Percentiles rank a stretch among this genome's conserved stretches.
These are phyloP conservation scores for Pituophis catenifer DNA, from an alignment of 2,113 vertebrate genomes.

Conservation along the genomic window DNA sequence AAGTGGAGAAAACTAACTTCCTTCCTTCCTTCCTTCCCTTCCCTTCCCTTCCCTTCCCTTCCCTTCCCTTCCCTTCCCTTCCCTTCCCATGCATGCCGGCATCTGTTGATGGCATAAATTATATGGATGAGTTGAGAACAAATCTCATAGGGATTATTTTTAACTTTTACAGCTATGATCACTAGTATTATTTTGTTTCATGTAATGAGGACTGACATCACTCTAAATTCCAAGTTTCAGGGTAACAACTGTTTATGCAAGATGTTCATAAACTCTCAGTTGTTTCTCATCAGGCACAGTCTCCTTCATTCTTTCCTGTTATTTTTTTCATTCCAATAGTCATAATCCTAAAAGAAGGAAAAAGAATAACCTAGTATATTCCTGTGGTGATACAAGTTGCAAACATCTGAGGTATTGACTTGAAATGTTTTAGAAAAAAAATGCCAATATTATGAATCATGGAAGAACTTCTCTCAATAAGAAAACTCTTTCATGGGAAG, in stretches of 20 bases:
- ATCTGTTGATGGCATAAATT: constrained; percentile 8
- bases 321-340: constrained; percentile 16
- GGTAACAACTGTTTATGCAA: background rate
- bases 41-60: no score
- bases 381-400: background rate
- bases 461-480: constrained; percentile 21
- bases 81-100: background rate
- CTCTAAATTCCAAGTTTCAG: constrained; percentile 10
- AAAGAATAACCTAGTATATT: background rate
- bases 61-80: background rate
- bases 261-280: constrained; percentile 26
- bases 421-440: constrained; percentile 20
- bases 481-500: background rate
- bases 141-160: background rate
- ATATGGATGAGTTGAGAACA: background rate
- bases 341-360: background rate
- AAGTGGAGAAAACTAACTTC: no score
- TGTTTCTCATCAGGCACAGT: constrained; percentile 17
- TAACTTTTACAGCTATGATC: constrained; percentile 30
- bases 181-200: constrained; percentile 26
- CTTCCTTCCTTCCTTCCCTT: no score
- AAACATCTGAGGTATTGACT: constrained; percentile 27
- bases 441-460: constrained; percentile 5
- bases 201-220: background rate
- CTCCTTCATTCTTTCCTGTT: constrained; percentile 6